Percentiles rank a stretch among this genome's conserved stretches.
phyloP scores from a whole-genome alignment of 2,888 invertebrate species.

The Furcula furcula region DNA sequence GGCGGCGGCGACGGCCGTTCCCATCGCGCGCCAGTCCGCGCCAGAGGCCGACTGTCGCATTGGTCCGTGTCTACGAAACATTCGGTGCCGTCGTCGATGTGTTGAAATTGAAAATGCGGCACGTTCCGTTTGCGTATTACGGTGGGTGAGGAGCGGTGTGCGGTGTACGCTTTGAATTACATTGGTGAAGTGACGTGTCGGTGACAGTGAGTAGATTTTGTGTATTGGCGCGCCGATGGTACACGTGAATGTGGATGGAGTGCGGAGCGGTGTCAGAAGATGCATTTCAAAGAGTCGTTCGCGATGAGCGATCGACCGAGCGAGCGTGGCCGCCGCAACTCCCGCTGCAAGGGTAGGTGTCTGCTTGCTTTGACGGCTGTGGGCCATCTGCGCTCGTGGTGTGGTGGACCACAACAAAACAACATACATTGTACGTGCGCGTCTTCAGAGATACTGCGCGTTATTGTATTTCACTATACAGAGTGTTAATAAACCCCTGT shows the following conservation, averaged over 20 bases:
- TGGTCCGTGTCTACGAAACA: conserved; percentile 68
- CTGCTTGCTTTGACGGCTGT: conserved; percentile 45
- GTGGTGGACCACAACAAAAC: conserved; percentile 30
- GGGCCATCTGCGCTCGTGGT: conserved; percentile 41
- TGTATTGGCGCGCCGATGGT: conserved; percentile 66
- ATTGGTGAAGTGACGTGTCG: conserved; percentile 54
- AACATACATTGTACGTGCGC: conserved; percentile 22
- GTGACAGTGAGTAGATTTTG: conserved; percentile 72
- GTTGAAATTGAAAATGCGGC: conserved; percentile 68
- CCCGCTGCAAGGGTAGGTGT: conserved; percentile 79
- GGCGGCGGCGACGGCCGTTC: conserved; percentile 77
- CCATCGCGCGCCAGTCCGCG: conserved; percentile 77
- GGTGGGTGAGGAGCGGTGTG: conserved; percentile 49
- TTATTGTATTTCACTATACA: background rate
- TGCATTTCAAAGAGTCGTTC: conserved; percentile 81
- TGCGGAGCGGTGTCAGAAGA: conserved; percentile 74
- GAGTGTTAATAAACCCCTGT: no score
- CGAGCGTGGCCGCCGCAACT: conserved; percentile 79
- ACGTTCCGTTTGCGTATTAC: conserved; percentile 56
- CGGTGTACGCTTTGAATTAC: conserved; percentile 35
- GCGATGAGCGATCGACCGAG: conserved; percentile 80
- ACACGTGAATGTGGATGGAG: conserved; percentile 77
- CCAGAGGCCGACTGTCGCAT: conserved; percentile 76
- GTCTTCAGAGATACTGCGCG: conserved; percentile 6
- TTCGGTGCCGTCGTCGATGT: conserved; percentile 55